Evolutionary conservation across 2,797 vertebrate species (phyloP).

Genomic region (Coregonus sp.): DNA sequence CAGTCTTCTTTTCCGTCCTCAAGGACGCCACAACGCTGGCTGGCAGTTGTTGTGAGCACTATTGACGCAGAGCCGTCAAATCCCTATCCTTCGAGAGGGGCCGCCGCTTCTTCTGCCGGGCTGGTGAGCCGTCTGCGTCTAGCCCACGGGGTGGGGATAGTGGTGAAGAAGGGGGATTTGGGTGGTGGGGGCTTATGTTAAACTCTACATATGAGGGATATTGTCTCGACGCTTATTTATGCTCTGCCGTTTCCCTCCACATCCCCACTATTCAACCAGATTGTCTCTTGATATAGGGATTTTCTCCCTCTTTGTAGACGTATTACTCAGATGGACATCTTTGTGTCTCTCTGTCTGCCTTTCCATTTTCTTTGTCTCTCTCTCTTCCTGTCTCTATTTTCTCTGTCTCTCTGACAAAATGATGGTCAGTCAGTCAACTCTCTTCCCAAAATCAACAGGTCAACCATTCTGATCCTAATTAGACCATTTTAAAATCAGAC

Average conservation of each 20-base stretch:
- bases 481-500: conserved; percentile 52
- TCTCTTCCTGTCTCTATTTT: conserved; percentile 36
- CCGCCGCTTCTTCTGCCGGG: background rate
- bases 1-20: conserved; percentile 63
- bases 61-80: background rate
- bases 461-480: conserved; percentile 66
- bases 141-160: background rate
- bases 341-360: conserved; percentile 14
- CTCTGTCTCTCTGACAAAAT: conserved; percentile 43
- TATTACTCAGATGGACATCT: background rate
- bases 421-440: conserved; percentile 8
- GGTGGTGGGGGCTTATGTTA: background rate
- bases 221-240: background rate
- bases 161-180: background rate
- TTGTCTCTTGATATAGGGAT: background rate
- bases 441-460: conserved; percentile 56
- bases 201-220: background rate
- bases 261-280: background rate
- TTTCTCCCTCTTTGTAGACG: too few species aligned
- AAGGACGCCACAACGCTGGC: background rate
- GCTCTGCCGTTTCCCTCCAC: background rate
- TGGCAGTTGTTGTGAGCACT: conserved; percentile 3
- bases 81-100: background rate
- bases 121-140: background rate
- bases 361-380: background rate